Base-by-base conservation (phyloP, 2,113 vertebrate genomes). In the Seriola rivoliana region DNA sequence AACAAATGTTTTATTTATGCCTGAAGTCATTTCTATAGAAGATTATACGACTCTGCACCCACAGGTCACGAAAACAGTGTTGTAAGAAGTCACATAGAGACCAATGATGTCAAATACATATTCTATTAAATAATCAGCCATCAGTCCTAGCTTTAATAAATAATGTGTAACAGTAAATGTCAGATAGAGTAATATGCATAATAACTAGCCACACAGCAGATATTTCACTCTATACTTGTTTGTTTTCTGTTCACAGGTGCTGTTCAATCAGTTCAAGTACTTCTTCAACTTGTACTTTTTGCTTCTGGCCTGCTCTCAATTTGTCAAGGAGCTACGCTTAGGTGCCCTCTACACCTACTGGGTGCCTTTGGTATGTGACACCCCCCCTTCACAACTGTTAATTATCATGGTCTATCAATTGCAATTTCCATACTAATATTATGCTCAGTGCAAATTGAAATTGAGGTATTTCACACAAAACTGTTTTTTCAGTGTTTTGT, bases 201-300 rank as follows among this genome's bases (percentile, higher is more conserved):
- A 34, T 58, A 46, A 57, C 13, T 50, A 29, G 6, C 13, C 44
- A 32, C 46, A 21, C 48, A 19, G 55, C 5, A 62, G 62, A 21
- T 71, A 8, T 66, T 71, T 85, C 4, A 78, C 16, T 29, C 21
- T 75, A 21, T 62, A 1, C 50, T 21, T 48, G 25, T 48, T 65
- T 65, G 38, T 81, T 76, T 23, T 85, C 32, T 88, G 40, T 90
- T 85, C 66, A 2, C 75, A 99, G 98, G 98, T 99, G 71, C 94
- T 99, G 80, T 99, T 96, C 75, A 97, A 99, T 94, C 98, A 99
- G 93, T 99, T 99, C 95, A 99, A 98, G 87, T 99, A 99, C 93
- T 99, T 99, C 94, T 98, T 98, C 96, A 99, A 99, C 92, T 94
- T 99, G 81, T 99, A 99, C 83, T 99, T 99, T 88, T 90, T 99